phyloP scores from a whole-genome alignment of 2,113 vertebrate species.

The Albula goreensis region DNA sequence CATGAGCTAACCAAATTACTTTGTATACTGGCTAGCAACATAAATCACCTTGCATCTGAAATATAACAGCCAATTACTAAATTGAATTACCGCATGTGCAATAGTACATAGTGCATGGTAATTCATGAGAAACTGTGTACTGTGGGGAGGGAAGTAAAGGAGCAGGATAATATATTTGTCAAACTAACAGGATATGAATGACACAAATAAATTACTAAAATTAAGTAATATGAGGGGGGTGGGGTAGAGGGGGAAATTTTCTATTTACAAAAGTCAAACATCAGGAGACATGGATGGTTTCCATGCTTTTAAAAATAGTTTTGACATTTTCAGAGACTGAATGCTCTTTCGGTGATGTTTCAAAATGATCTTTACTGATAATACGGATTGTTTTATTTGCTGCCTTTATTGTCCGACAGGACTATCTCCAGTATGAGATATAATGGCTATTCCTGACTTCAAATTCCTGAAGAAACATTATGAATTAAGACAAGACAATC shows the following conservation, averaged over 20 bases:
- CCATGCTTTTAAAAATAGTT: not conserved
- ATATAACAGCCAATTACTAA: not conserved
- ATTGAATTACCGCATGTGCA: not conserved
- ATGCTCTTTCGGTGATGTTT: not conserved
- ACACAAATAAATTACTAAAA: not conserved
- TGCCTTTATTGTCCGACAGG: not conserved
- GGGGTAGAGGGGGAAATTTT: too few relatives aligned
- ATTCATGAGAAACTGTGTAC: too few relatives aligned
- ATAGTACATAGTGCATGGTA: not conserved
- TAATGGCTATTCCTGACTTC: not conserved
- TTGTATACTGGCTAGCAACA: not conserved
- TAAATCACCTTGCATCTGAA: not conserved
- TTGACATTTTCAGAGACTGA: not conserved
- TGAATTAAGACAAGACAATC: not conserved
- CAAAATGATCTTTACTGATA: not conserved
- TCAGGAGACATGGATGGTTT: not conserved
- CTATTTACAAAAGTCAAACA: too few relatives aligned
- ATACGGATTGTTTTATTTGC: not conserved
- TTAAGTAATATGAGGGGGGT: too few relatives aligned
- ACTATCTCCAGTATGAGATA: too few relatives aligned
- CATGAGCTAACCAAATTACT: not conserved
- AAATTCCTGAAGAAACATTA: not conserved
- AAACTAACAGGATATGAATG: not conserved
- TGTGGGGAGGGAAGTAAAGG: too few relatives aligned
- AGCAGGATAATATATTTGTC: too few relatives aligned